Percentiles rank a stretch among this genome's conserved stretches.
Evolutionary conservation across 2,797 vertebrate species (phyloP).

Genomic region (Xenopus petersii): DNA sequence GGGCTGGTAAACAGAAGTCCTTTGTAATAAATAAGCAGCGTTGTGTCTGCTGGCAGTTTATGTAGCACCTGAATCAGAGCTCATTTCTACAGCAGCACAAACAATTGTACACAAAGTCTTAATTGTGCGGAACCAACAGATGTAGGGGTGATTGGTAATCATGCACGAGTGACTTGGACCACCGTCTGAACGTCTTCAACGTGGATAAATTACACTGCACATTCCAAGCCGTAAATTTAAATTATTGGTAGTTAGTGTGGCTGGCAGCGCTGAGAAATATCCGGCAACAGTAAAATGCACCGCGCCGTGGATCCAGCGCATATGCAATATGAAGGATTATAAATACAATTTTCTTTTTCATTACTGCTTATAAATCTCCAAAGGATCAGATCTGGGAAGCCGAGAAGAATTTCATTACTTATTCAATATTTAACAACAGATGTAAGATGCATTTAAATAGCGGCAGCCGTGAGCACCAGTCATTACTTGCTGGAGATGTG

Average conservation of each 20-base stretch:
- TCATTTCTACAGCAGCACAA: background rate
- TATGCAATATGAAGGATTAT: constrained; percentile 38
- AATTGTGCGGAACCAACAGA: constrained; percentile 34
- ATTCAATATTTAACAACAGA: constrained; percentile 47
- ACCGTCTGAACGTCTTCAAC: constrained; percentile 1
- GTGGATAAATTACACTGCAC: constrained; percentile 8
- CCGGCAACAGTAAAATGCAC: constrained; percentile 15
- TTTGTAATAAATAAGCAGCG: constrained; percentile 7
- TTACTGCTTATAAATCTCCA: constrained; percentile 46
- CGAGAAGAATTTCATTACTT: constrained; percentile 36
- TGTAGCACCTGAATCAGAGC: background rate
- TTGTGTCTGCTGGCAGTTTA: background rate
- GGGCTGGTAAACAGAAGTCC: background rate
- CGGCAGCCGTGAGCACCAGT: background rate
- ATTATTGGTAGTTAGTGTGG: constrained; percentile 19
- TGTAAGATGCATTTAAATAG: constrained; percentile 22
- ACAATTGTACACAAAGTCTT: constrained; percentile 10
- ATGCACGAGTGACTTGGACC: constrained; percentile 4
- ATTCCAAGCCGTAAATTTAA: constrained; percentile 23
- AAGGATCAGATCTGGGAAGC: constrained; percentile 41
- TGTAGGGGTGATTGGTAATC: constrained; percentile 17
- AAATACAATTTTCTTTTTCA: constrained; percentile 47
- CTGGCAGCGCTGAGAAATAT: constrained; percentile 9
- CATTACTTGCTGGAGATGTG: background rate
- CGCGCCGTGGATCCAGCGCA: constrained; percentile 3